Base-by-base conservation (phyloP, 2,888 invertebrate genomes). In the Escarpia spicata region DNA sequence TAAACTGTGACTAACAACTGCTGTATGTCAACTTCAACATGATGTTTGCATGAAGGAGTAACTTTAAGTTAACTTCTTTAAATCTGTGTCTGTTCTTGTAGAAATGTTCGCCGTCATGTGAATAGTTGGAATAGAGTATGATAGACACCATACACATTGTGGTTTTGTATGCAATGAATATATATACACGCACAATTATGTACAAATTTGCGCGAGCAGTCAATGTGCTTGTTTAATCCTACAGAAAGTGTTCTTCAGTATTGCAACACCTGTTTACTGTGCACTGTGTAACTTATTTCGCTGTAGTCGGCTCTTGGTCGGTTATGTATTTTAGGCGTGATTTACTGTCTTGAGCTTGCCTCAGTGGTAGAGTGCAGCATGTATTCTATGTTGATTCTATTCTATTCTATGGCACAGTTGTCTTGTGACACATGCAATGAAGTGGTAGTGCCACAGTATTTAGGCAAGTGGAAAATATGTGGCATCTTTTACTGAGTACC, bases 391-490 rank as follows among this genome's bases (percentile, higher is more conserved):
- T 75, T 19, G 75, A 75, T 75, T 2, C 37, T 37, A 37, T 37
- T 37, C 37, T 37, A 37, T 37, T 37, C 37, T 37, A 2, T 19
- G 26, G 75, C 75, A 6, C 75, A 6, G 75, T 75, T 75, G 75
- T 75, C 75, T 75, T 75, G 75, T 75, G 75, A 75, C 26, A 26
- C 6, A 26, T 75, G 75, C 75, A 75, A 75, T 75, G 75, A 75
- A 15, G 75, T 75, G 75, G 26, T n/a, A 75, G n/a, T n/a, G n/a
- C 75, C 75, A 75, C 75, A 75, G 4, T 75, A 26, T 75, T 26
- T 75, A 75, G 75, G 75, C 75, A 75, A 75, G 75, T 75, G 26
- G 75, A n/a, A 75, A 75, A n/a, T n/a, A 75, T 75, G n/a, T 75
- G 75, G 75, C 75, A 75, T 75, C 19, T 75, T 75, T 26, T 75